phyloP scores from a whole-genome alignment of 2,888 invertebrate genomes.

The Itoplectis maculator region DNA sequence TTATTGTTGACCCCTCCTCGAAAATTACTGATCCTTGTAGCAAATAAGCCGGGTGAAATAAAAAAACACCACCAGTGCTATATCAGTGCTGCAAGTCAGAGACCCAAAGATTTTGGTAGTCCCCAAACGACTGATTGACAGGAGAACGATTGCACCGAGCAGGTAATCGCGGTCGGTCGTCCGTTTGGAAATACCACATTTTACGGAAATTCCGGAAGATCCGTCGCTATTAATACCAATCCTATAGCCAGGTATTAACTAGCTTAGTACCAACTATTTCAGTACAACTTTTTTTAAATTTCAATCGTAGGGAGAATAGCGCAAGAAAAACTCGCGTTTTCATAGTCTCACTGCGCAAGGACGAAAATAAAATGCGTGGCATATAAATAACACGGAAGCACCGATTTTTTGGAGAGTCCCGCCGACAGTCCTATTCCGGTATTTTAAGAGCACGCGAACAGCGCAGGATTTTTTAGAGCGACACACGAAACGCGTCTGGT shows the following conservation, averaged over 20 bases:
- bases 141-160: slow-evolving; percentile 6
- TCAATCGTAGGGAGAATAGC: neutral
- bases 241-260: neutral
- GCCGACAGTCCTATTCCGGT: neutral
- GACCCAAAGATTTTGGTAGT: slow-evolving; percentile 18
- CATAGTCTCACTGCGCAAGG: too few relatives aligned
- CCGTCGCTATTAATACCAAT: slow-evolving; percentile 10
- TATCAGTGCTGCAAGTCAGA: too few relatives aligned
- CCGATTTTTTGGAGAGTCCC: slow-evolving; percentile 4
- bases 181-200: slow-evolving; percentile 42
- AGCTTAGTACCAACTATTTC: neutral
- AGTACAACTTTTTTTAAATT: neutral
- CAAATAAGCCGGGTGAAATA: too few relatives aligned
- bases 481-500: slow-evolving; percentile 16
- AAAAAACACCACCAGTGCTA: too few relatives aligned
- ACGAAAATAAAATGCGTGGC: slow-evolving; percentile 37
- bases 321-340: neutral
- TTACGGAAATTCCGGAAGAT: slow-evolving; percentile 24
- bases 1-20: too few relatives aligned
- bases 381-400: slow-evolving; percentile 57
- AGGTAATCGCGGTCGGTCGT: slow-evolving; percentile 1
- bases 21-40: too few relatives aligned
- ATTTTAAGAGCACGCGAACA: slow-evolving; percentile 17
- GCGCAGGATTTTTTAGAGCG: slow-evolving; percentile 6
- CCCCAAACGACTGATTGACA: neutral